phyloP scores from a whole-genome alignment of 2,797 vertebrate species.

The Hemibagrus guttatus region DNA sequence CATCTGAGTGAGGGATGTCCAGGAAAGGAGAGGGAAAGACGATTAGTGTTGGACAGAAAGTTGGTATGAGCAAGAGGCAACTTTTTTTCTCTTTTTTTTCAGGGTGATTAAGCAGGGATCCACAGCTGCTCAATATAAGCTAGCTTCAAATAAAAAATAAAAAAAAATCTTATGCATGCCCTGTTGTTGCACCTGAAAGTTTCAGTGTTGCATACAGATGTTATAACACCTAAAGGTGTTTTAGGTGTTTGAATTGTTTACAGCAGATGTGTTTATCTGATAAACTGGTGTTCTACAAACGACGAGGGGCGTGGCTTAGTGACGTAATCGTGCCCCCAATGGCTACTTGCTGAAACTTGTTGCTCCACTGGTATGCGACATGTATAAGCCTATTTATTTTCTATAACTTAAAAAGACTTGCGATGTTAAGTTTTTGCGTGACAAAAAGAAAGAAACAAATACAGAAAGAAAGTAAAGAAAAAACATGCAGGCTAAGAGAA shows the following conservation, averaged over 20 bases:
- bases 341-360: conserved; percentile 1
- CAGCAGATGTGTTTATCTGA: neutral
- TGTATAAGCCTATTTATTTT: neutral
- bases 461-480: neutral
- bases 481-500: neutral
- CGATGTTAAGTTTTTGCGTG: neutral
- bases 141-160: neutral
- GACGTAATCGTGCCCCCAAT: neutral
- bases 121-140: neutral
- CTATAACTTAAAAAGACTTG: neutral
- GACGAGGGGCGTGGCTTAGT: neutral
- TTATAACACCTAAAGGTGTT: neutral
- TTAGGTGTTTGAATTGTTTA: too few relatives aligned
- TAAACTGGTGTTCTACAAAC: neutral
- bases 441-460: neutral
- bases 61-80: neutral
- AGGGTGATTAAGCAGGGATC: neutral
- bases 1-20: too few relatives aligned
- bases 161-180: neutral
- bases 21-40: neutral
- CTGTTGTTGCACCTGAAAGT: neutral
- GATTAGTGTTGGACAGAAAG: neutral
- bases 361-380: neutral
- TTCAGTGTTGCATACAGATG: neutral
- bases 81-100: neutral